phyloP scores from a whole-genome alignment of 2,797 vertebrate species.

The Sebastes vulpes region DNA sequence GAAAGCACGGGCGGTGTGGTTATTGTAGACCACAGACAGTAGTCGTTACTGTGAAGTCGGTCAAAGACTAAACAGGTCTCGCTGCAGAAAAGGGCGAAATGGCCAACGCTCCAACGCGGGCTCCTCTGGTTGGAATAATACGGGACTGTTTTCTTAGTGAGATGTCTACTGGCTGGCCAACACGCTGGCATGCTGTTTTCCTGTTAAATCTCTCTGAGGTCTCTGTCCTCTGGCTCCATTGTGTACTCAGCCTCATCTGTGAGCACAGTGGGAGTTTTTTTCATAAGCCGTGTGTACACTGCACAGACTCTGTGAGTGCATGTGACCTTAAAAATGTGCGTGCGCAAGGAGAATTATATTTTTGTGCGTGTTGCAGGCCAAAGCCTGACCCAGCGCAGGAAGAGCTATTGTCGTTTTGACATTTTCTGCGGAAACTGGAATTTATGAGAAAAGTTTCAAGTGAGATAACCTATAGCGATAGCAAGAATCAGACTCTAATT shows the following conservation, averaged over 20 bases:
- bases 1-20: slow-evolving; percentile 70
- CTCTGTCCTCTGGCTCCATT: slow-evolving; percentile 65
- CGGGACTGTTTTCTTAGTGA: slow-evolving; percentile 68
- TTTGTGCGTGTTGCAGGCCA: slow-evolving; percentile 7
- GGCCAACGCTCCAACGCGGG: slow-evolving; percentile 28
- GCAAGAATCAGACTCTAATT: slow-evolving; percentile 53
- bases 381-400: slow-evolving; percentile 66
- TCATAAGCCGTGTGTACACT: slow-evolving; percentile 32
- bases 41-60: slow-evolving; percentile 67
- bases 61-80: slow-evolving; percentile 55
- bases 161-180: slow-evolving; percentile 39
- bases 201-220: slow-evolving; percentile 57
- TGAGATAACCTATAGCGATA: slow-evolving; percentile 68
- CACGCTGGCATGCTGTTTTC: slow-evolving; percentile 62
- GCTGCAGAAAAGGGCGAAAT: slow-evolving; percentile 49
- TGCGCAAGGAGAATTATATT: slow-evolving; percentile 41
- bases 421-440: slow-evolving; percentile 74
- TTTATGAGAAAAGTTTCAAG: slow-evolving; percentile 65
- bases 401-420: slow-evolving; percentile 81
- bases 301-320: slow-evolving; percentile 8
- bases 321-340: slow-evolving; percentile 69
- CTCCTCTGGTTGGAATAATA: slow-evolving; percentile 68
- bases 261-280: slow-evolving; percentile 56
- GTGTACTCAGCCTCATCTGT: slow-evolving; percentile 63
- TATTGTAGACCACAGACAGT: slow-evolving; percentile 71